Percentiles rank a stretch among this genome's conserved stretches.
Conservation (phyloP, 2,113 vertebrate genomes). For the Prunella fulvescens region DNA sequence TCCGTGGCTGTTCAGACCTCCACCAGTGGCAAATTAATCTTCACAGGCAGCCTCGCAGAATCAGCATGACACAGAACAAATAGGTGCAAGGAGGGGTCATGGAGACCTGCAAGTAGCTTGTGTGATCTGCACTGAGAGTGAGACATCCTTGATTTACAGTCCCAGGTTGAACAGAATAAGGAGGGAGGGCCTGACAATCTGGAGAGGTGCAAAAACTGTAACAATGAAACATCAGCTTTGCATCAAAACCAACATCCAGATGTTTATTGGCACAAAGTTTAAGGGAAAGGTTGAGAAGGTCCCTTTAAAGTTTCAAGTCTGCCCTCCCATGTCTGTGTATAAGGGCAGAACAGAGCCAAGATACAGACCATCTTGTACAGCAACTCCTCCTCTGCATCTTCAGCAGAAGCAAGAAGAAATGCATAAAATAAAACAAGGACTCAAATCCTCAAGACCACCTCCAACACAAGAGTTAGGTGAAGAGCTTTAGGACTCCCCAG, state of each 20-base stretch:
- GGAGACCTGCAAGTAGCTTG: neutral
- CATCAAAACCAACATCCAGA: neutral
- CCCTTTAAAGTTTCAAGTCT: neutral
- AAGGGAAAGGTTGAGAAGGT: neutral
- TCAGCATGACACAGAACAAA: neutral
- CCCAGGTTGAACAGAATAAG: neutral
- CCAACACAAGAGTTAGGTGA: neutral
- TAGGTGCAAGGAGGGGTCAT: neutral
- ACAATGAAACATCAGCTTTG: neutral
- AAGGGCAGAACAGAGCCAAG: fast-evolving
- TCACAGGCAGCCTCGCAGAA: neutral
- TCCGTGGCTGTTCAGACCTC: neutral
- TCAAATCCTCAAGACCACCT: neutral
- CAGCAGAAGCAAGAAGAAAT: neutral
- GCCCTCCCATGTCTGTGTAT: neutral
- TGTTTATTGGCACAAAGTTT: neutral
- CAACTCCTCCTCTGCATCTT: fast-evolving
- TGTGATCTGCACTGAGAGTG: neutral
- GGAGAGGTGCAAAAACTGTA: neutral
- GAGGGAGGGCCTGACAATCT: neutral
- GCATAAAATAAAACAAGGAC: neutral
- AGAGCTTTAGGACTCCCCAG: neutral
- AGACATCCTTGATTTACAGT: neutral
- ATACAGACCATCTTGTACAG: neutral
- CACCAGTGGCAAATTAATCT: neutral